Percentiles rank a stretch among this genome's conserved stretches.
Conservation (phyloP, 2,113 vertebrate genomes). For the Pycnonotus jocosus region DNA sequence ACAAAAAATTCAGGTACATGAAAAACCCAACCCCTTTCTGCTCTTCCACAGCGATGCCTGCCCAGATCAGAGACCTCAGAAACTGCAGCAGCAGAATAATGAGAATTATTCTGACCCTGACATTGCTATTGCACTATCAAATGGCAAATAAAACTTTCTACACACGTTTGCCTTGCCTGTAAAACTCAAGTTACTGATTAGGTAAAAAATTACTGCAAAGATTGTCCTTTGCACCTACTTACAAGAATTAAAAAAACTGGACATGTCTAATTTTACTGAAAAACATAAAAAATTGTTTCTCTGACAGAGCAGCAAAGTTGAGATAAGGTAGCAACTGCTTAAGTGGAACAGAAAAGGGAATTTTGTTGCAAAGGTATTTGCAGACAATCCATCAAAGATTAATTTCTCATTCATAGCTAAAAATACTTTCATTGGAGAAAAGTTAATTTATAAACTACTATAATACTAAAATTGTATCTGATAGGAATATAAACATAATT, state of each 20-base stretch:
- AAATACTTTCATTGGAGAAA: not conserved
- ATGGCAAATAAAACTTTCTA: not conserved
- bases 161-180: fast-evolving
- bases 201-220: not conserved
- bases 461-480: not conserved
- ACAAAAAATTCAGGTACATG: not conserved
- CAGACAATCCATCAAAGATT: not conserved
- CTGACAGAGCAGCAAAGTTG: not conserved
- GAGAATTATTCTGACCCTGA: not conserved
- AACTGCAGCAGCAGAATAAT: not conserved
- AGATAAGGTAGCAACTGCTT: not conserved
- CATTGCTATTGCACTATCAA: not conserved
- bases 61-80: not conserved
- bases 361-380: not conserved
- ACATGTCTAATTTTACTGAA: not conserved
- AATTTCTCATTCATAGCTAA: not conserved
- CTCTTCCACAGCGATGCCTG: not conserved
- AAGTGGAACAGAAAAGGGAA: not conserved
- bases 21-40: not conserved
- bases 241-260: not conserved
- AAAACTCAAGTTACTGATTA: not conserved
- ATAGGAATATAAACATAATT: not conserved
- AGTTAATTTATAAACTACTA: not conserved
- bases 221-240: not conserved
- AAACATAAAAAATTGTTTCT: not conserved